Conservation (phyloP, 2,888 invertebrate species). For the Coelinius sp. region DNA sequence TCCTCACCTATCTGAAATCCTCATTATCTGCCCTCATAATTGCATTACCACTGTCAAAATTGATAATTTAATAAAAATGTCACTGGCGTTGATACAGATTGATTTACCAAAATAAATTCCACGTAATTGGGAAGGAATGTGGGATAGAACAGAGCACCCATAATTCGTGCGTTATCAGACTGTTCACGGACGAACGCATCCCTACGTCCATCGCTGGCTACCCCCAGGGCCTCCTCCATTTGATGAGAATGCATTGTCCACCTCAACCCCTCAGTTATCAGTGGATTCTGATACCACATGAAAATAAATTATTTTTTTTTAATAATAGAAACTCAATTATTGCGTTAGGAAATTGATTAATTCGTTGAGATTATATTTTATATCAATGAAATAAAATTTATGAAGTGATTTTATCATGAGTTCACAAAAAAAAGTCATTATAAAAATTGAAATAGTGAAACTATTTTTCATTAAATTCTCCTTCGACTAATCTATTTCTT, state of each 20-base stretch:
- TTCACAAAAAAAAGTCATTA: too few relatives aligned
- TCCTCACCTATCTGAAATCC: constrained; percentile 22
- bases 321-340: neutral
- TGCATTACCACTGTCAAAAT: neutral
- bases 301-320: too few relatives aligned
- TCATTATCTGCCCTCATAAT: neutral
- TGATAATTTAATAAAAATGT: neutral
- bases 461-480: too few relatives aligned
- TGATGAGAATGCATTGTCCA: constrained; percentile 7
- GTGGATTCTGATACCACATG: neutral
- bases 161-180: constrained; percentile 63
- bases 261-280: neutral
- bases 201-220: constrained; percentile 36
- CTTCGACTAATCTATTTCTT: too few relatives aligned
- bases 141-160: neutral
- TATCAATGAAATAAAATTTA: too few relatives aligned
- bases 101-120: neutral
- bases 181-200: constrained; percentile 68
- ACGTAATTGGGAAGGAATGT: neutral
- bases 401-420: too few relatives aligned
- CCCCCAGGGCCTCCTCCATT: constrained; percentile 1
- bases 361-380: neutral
- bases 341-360: neutral
- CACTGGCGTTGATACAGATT: neutral
- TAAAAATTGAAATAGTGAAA: too few relatives aligned